phyloP scores from a whole-genome alignment of 2,888 invertebrate genomes.

The Eupithecia dodoneata region DNA sequence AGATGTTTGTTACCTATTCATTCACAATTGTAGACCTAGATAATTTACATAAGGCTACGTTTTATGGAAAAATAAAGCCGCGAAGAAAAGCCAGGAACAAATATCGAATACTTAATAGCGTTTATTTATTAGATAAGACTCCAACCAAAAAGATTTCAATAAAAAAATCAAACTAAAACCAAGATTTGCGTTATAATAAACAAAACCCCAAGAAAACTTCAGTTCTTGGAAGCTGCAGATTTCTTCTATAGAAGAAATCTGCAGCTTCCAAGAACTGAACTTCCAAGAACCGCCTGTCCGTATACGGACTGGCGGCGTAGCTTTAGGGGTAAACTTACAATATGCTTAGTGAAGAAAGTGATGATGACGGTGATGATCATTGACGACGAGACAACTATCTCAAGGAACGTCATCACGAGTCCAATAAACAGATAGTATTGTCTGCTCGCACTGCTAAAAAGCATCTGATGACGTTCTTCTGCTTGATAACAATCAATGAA shows the following conservation, averaged over 20 bases:
- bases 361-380: neutral
- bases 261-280: no score
- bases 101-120: neutral
- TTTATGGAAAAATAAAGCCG: neutral
- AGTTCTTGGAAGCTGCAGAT: neutral
- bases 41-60: neutral
- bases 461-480: neutral
- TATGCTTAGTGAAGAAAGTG: neutral
- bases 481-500: conserved; percentile 24
- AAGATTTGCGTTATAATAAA: no score
- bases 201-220: neutral
- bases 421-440: neutral
- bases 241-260: no score
- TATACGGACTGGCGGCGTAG: neutral
- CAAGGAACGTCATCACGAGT: neutral
- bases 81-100: neutral
- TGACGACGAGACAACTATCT: neutral
- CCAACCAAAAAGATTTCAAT: no score
- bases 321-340: neutral
- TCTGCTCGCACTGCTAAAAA: conserved; percentile 10
- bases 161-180: no score
- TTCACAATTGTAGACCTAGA: no score
- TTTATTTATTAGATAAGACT: neutral
- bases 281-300: no score
- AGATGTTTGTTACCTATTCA: neutral